Percentiles rank a stretch among this genome's conserved stretches.
Evolutionary conservation across 2,797 vertebrate genomes (phyloP).

Genomic region (Nyctalus aviator): DNA sequence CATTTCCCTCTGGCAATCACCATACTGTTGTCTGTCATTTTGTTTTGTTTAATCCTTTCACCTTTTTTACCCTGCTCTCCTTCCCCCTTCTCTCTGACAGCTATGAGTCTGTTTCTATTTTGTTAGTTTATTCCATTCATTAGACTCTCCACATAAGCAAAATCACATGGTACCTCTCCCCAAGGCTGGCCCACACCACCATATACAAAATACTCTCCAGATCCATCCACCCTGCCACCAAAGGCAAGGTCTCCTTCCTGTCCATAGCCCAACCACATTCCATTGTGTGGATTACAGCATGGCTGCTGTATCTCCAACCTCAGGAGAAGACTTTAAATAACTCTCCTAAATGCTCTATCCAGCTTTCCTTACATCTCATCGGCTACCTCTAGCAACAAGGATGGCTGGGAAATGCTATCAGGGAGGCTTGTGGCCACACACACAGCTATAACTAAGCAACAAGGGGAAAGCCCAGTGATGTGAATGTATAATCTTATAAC

Average conservation of each 20-base stretch:
- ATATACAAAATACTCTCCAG: neutral
- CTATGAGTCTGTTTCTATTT: neutral
- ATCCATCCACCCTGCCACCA: neutral
- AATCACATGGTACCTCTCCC: neutral
- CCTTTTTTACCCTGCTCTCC: neutral
- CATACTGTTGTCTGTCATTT: neutral
- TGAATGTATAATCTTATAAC: neutral
- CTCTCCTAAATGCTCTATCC: neutral
- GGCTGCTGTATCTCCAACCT: neutral
- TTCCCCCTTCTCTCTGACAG: neutral
- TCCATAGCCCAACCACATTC: neutral
- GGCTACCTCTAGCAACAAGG: neutral
- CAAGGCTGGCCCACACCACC: neutral
- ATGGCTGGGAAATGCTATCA: neutral
- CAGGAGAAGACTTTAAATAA: neutral
- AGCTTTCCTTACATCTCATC: neutral
- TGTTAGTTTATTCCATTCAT: neutral
- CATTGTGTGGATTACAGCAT: neutral
- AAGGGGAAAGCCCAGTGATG: neutral
- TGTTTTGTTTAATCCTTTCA: neutral
- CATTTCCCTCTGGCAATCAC: neutral
- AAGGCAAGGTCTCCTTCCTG: neutral
- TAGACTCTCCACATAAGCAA: neutral
- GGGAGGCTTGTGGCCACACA: neutral
- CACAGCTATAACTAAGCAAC: neutral